Base-by-base conservation (phyloP, 2,797 vertebrate genomes). In the Sphaeramia orbicularis region DNA sequence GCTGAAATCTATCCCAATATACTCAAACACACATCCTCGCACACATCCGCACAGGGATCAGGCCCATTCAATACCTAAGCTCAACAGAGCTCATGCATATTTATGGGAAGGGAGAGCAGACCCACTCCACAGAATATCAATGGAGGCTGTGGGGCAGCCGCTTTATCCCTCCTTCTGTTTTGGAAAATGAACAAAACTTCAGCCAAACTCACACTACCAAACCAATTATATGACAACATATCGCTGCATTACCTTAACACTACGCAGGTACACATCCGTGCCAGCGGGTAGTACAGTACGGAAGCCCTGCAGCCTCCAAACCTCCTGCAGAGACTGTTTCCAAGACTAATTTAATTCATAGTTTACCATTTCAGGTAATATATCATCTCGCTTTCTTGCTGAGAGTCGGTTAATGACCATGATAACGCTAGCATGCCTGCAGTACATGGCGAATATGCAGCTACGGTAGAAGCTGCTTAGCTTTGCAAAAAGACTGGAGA, bases 31-130 rank as follows among this genome's bases (percentile, higher is more conserved):
- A 35, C 24, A 63, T 15, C 68, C 44, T 24, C 73, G 40, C 48
- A 41, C 32, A 63, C 38, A 55, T 16, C 50, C 72, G 48, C 45
- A 43, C 35, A 59, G 16, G 55, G 61, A 74, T 81, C 73, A 79
- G 65, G 32, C 54, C 59, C 47, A 80, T 80, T 78, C 73, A 74
- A 70, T 65, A 61, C 74, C 55, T 58, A 70, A 76, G 49, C 83
- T 81, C 72, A 79, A 68, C 68, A 84, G 71, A 38, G 51, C 78
- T 83, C 78, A 91, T 91, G 81, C 78, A 90, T 92, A 91, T 90
- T 83, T 74, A 91, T 91, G 76, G 18, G 0, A 35, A 49, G 75
- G 43, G 79, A 82, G 76, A 65, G 56, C 13, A 60, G 60, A 68
- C 54, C 57, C 40, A 65, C 83, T 81, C 74, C 15, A 58, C 55